Base-by-base conservation (phyloP, 2,797 vertebrate genomes). In the Karalla daura region DNA sequence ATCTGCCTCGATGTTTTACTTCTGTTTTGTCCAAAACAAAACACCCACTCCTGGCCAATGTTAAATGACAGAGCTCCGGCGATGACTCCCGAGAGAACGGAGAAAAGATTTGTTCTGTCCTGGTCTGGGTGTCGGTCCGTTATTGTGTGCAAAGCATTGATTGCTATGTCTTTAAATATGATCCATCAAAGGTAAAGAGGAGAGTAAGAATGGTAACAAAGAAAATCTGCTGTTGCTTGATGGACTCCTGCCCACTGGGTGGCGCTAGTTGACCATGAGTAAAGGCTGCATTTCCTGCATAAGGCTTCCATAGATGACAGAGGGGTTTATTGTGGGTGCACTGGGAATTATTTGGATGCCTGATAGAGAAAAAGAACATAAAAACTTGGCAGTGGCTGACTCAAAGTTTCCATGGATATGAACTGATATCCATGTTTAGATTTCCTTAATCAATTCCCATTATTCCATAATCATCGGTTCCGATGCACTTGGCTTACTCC, bases 221-320 rank as follows among this genome's bases (percentile, higher is more conserved):
- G 5, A 3, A 51, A n/a, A 6, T 7, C 24, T 4, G 18, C 47
- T 32, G 21, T 20, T 55, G 39, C 46, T 8, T 11, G 0, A 45
- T 41, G 35, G 14, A 58, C 36, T 58, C 11, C 24, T 18, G 54
- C 5, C 27, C 73, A 65, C 64, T 53, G 7, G 60, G 45, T 37
- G 67, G 72, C 23, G 13, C 33, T 49, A 28, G 23, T 1, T 25
- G 18, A 67, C 5, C 45, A 39, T 30, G 2, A 35, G 7, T 45
- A 10, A 63, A 39, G 4, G 28, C 11, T 25, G 6, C 8, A 2
- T 7, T 24, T 25, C 2, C 36, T 2, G 3, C 43, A 7, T 13
- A 32, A 33, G 20, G 28, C 17, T 13, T 58, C 11, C n/a, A 14
- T 7, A 30, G 5, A 35, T 36, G 7, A 33, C 27, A 21, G 11